Percentiles rank a stretch among this genome's conserved stretches.
Evolutionary conservation across 2,797 vertebrate genomes (phyloP).

Genomic region (Fistularia commersonii): DNA sequence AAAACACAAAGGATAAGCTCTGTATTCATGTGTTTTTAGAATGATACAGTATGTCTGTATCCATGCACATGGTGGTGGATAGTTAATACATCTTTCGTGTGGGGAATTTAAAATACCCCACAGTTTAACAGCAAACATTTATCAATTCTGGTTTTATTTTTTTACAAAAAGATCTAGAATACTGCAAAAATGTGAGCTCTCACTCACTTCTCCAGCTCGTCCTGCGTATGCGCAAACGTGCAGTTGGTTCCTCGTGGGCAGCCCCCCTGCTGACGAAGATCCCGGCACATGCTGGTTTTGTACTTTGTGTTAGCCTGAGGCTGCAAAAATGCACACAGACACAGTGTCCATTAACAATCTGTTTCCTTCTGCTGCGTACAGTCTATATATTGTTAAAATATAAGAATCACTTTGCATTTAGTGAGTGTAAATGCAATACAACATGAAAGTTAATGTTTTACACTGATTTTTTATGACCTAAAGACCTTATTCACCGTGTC

Average conservation of each 20-base stretch:
- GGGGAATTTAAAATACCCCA: no score
- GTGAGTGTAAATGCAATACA: no score
- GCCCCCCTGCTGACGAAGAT: slow-evolving; percentile 92
- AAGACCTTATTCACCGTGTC: no score
- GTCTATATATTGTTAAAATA: no score
- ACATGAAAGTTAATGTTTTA: no score
- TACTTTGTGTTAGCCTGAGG: slow-evolving; percentile 96
- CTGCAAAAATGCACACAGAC: slow-evolving; percentile 61
- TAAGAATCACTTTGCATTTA: no score
- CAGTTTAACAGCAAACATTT: no score
- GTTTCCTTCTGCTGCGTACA: no score
- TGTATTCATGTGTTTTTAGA: background rate
- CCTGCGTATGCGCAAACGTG: slow-evolving; percentile 96
- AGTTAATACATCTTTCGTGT: no score
- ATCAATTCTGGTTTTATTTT: background rate
- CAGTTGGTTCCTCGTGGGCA: slow-evolving; percentile 93
- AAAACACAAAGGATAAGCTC: background rate
- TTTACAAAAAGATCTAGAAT: background rate
- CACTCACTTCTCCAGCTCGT: slow-evolving; percentile 95
- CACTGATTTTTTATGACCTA: no score
- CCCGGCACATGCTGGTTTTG: slow-evolving; percentile 97
- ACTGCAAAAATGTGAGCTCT: background rate
- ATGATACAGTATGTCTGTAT: no score
- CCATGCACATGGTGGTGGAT: no score
- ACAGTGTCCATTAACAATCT: background rate